Evolutionary conservation across 2,113 vertebrate species (phyloP).

Genomic region (Mionectes macconnelli): DNA sequence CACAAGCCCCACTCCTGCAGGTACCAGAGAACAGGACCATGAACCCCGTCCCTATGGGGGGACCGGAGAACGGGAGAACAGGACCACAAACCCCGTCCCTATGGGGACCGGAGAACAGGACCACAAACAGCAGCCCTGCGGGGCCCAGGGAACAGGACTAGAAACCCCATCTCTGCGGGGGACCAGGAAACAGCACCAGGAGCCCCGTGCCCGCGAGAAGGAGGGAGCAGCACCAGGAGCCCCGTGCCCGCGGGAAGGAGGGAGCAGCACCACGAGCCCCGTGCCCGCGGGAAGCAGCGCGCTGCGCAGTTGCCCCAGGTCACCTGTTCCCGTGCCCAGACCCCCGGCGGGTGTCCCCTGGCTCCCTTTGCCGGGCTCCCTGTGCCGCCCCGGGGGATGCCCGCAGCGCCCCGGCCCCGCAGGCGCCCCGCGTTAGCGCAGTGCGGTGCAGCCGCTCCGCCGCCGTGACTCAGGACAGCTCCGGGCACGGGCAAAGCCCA

Average conservation of each 20-base stretch:
- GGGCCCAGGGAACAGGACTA: too few relatives aligned
- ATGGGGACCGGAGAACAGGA: background rate
- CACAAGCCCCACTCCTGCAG: background rate
- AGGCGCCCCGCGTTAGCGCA: background rate
- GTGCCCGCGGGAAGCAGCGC: background rate
- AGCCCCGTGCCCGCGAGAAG: too few relatives aligned
- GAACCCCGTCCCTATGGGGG: fast-evolving
- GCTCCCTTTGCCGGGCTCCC: background rate
- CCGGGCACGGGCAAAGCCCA: background rate
- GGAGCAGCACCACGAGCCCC: background rate
- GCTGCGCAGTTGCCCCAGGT: background rate
- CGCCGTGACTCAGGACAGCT: background rate
- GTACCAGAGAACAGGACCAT: too few relatives aligned
- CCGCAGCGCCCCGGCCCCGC: background rate
- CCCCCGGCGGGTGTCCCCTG: background rate
- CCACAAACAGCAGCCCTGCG: too few relatives aligned
- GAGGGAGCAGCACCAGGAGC: background rate
- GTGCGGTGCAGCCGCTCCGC: background rate
- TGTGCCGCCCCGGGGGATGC: background rate
- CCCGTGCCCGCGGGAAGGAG: too few relatives aligned
- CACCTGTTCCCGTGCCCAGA: fast-evolving
- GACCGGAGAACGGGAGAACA: background rate
- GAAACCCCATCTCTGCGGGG: too few relatives aligned
- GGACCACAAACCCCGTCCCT: background rate
- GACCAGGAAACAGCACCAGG: too few relatives aligned